These are phyloP conservation scores for Perca fluviatilis DNA, from an alignment of 2,113 vertebrate species.

Conservation along the genomic window DNA sequence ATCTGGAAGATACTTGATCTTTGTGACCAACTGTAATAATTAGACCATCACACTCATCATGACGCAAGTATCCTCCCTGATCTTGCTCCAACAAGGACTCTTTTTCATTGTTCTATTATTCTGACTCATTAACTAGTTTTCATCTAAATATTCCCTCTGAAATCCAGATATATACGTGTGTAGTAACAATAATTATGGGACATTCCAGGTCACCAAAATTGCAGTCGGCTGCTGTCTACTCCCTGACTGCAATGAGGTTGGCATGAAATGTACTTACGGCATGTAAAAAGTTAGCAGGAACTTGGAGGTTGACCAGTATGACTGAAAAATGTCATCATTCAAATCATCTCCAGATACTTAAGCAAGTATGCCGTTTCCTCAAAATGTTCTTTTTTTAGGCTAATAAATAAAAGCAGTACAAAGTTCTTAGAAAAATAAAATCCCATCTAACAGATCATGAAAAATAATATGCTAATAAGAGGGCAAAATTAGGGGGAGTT, in stretches of 20 bases:
- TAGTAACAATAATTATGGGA: constrained; percentile 59
- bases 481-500: constrained; percentile 38
- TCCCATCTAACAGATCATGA: constrained; percentile 46
- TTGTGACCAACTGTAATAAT: constrained; percentile 96
- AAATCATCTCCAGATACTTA: constrained; percentile 61
- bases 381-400: constrained; percentile 37
- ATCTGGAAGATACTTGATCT: constrained; percentile 95
- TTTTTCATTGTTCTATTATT: constrained; percentile 67
- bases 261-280: constrained; percentile 64
- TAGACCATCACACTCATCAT: constrained; percentile 79
- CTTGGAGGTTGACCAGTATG: constrained; percentile 63
- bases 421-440: constrained; percentile 32
- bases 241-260: constrained; percentile 53
- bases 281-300: constrained; percentile 56
- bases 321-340: constrained; percentile 34
- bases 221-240: constrained; percentile 46
- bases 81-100: constrained; percentile 65
- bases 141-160: constrained; percentile 83
- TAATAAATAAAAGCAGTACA: constrained; percentile 34
- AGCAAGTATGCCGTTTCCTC: constrained; percentile 53
- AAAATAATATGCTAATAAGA: constrained; percentile 42
- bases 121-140: constrained; percentile 85
- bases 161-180: constrained; percentile 68
- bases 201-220: constrained; percentile 73
- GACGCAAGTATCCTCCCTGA: constrained; percentile 78